Evolutionary conservation across 2,797 vertebrate species (phyloP).

Genomic region (Odontamblyopus lacepedii): DNA sequence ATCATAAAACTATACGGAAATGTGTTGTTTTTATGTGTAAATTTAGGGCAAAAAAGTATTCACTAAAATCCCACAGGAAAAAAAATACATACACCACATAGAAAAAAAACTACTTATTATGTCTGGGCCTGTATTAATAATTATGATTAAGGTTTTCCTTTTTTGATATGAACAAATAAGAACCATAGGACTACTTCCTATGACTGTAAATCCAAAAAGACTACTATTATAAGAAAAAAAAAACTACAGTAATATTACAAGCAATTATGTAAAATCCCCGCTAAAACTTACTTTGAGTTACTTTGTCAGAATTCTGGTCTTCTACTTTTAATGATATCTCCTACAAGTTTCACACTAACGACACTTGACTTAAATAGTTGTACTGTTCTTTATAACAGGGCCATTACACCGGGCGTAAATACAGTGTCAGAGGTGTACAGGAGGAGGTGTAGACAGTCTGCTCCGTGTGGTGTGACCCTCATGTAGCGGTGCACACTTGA

Average conservation of each 20-base stretch:
- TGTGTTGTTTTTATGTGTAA: not conserved
- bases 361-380: not conserved
- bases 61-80: no score
- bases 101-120: no score
- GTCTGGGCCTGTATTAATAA: no score
- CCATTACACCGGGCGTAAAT: constrained; percentile 41
- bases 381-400: no score
- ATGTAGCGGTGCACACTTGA: constrained; percentile 72
- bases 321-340: not conserved
- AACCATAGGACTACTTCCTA: no score
- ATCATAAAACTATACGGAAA: not conserved
- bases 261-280: no score
- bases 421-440: constrained; percentile 24
- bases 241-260: not conserved
- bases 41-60: not conserved
- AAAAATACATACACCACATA: no score
- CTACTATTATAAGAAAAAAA: not conserved
- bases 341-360: not conserved
- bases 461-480: constrained; percentile 62
- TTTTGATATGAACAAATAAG: no score
- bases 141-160: no score
- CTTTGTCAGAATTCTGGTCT: no score
- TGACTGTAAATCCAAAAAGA: no score
- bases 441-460: constrained; percentile 29
- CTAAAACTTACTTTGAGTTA: no score